A percentile compares a stretch with the other conserved stretches of the same genome.
These are phyloP conservation scores for Apamea crenata DNA, from an alignment of 2,888 invertebrate genomes.

Conservation along the genomic window DNA sequence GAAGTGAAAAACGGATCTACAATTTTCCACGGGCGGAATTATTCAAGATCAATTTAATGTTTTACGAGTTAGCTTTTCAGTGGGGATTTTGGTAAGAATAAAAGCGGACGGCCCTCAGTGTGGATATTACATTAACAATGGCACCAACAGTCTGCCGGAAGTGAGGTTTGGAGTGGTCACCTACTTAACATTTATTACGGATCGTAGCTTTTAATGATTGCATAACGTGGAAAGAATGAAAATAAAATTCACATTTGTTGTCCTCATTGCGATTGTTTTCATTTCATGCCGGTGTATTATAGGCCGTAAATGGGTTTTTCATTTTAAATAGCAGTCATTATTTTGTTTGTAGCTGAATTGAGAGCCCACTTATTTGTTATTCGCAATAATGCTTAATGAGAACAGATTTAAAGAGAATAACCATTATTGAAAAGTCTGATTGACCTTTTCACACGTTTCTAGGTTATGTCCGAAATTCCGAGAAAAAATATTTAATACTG, in stretches of 20 bases:
- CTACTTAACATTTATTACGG: slow-evolving; percentile 68
- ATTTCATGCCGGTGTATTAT: slow-evolving; percentile 8
- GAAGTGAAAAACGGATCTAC: slow-evolving; percentile 84
- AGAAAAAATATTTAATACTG: slow-evolving; percentile 15
- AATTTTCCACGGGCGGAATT: slow-evolving; percentile 80
- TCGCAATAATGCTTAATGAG: neutral
- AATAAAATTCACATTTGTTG: slow-evolving; percentile 57
- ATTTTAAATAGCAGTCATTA: slow-evolving; percentile 24
- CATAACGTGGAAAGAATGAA: slow-evolving; percentile 55
- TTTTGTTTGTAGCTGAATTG: slow-evolving; percentile 6
- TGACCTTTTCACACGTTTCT: neutral
- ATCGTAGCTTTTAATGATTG: slow-evolving; percentile 61
- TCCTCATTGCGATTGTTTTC: slow-evolving; percentile 48
- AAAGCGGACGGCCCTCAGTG: slow-evolving; percentile 65
- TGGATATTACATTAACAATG: slow-evolving; percentile 70
- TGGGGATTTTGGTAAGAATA: slow-evolving; percentile 69
- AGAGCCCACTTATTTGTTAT: slow-evolving; percentile 4
- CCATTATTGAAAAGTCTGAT: neutral
- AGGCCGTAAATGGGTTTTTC: slow-evolving; percentile 3
- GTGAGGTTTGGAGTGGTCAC: slow-evolving; percentile 64
- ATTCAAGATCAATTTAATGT: slow-evolving; percentile 85
- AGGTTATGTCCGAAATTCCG: neutral
- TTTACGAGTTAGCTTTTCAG: slow-evolving; percentile 76
- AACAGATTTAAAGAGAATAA: no score
- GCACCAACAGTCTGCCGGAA: slow-evolving; percentile 61